Percentiles rank a stretch among this genome's conserved stretches.
Evolutionary conservation across 2,113 vertebrate species (phyloP).

Genomic region (Saccopteryx bilineata): DNA sequence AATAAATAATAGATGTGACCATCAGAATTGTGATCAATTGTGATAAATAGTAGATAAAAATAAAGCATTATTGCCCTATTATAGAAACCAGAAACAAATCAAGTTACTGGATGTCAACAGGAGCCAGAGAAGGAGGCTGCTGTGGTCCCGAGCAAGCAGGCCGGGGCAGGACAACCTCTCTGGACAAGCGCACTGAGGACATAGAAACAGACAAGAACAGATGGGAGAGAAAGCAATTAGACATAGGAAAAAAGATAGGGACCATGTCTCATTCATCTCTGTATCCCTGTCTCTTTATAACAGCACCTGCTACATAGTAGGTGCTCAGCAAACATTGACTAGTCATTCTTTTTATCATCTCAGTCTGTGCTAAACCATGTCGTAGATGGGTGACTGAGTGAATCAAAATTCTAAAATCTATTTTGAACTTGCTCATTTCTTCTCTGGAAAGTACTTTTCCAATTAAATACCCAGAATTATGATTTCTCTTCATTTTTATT

Average conservation of each 20-base stretch:
- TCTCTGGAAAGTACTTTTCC: not conserved
- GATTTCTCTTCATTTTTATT: slow-evolving; percentile 28
- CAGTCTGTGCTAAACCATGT: not conserved
- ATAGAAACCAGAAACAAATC: not conserved
- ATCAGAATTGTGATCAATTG: not conserved
- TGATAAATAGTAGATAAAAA: not conserved
- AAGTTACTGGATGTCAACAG: not conserved
- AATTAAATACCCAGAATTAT: not conserved
- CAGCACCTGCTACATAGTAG: not conserved
- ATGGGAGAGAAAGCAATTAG: not conserved
- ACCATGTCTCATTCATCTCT: not conserved
- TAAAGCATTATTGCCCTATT: not conserved
- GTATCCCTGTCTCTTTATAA: not conserved
- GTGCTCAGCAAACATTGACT: not conserved
- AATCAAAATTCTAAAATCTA: not conserved
- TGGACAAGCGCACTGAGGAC: not conserved
- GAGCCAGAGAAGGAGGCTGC: not conserved
- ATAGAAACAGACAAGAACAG: not conserved
- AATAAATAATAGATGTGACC: not conserved
- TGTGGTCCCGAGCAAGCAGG: not conserved
- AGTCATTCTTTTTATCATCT: not conserved
- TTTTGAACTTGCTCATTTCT: not conserved
- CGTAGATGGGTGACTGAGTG: not conserved
- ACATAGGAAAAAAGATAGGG: not conserved
- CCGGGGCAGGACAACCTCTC: accelerated